phyloP scores from a whole-genome alignment of 2,888 invertebrate genomes.

The Holacanthella duospinosa region DNA sequence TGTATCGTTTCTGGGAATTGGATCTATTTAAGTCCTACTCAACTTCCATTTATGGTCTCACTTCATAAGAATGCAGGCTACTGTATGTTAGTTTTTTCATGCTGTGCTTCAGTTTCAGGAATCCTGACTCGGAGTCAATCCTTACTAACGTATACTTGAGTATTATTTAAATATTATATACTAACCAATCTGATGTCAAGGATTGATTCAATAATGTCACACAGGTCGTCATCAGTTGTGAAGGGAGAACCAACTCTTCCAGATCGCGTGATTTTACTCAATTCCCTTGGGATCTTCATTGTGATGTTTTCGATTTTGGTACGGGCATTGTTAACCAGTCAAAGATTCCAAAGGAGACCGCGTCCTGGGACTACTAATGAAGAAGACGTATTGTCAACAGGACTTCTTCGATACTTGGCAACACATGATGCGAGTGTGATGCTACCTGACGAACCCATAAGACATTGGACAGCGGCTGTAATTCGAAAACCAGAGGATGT shows the following conservation, averaged over 20 bases:
- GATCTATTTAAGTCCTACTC: neutral
- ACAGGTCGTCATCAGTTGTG: too few relatives aligned
- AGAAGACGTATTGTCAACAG: constrained; percentile 5
- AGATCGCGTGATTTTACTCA: constrained; percentile 11
- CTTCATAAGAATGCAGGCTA: neutral
- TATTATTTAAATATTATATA: too few relatives aligned
- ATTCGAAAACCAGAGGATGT: too few relatives aligned
- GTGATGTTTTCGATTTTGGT: constrained; percentile 5
- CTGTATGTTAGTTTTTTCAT: constrained; percentile 9
- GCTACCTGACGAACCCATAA: neutral
- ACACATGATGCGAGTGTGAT: neutral
- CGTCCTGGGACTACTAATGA: constrained; percentile 14
- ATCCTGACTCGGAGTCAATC: neutral
- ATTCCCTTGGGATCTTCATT: constrained; percentile 9
- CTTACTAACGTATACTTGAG: too few relatives aligned
- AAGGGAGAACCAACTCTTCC: neutral
- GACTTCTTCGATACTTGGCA: neutral
- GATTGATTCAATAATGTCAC: too few relatives aligned
- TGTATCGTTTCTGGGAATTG: neutral
- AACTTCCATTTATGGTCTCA: neutral
- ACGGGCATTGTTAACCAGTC: neutral
- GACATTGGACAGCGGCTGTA: too few relatives aligned
- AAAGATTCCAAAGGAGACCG: constrained; percentile 13
- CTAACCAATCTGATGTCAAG: too few relatives aligned
- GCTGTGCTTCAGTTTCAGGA: constrained; percentile 1